Base-by-base conservation (phyloP, 2,797 vertebrate species). In the Uromys caudimaculatus region DNA sequence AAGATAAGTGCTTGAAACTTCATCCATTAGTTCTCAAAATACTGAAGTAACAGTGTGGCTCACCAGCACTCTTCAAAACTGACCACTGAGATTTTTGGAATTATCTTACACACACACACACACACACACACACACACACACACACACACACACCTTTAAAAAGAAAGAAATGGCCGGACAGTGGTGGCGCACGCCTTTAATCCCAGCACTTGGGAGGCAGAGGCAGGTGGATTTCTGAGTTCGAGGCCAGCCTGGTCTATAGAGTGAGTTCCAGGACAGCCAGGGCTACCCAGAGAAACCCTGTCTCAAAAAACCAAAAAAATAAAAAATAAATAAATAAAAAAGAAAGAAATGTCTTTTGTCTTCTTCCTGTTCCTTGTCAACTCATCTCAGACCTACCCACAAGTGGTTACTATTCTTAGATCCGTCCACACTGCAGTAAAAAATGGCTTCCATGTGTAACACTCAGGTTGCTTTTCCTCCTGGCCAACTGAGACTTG, bases 11-110 rank as follows among this genome's bases (percentile, higher is more conserved):
- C 77, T 73, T 90, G 54, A 67, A 90, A 91, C 4, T 60, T 84
- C 38, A 56, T 24, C 11, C 35, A 93, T 86, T 73, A 29, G 32
- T 71, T 94, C 90, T 79, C 64, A 76, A 91, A 89, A 93, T 91
- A 86, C 69, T 87, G 56, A 93, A 82, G 92, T 89, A 89, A 75
- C 79, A 50, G 83, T 9, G 13, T 47, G 7, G 13, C 50, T 73
- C 47, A 35, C 62, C 7, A 41, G 77, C 17, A 75, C 12, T n/a
- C 29, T 87, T 38, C 32, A 86, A 79, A 93, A 89, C 6, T 87
- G 86, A 62, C n/a, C 6, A 62, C 58, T 69, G 38, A 94, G 13
- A 78, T 75, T 23, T 76, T n/a, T 41, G 0, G 16, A 81, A 56
- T 38, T 56, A 56, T 44, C 44, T 44, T 44, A 47, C 47, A 78